Evolutionary conservation across 2,797 vertebrate species (phyloP), one percentile per base, ranked within the genome.

Genomic region (Nyctalus aviator): DNA sequence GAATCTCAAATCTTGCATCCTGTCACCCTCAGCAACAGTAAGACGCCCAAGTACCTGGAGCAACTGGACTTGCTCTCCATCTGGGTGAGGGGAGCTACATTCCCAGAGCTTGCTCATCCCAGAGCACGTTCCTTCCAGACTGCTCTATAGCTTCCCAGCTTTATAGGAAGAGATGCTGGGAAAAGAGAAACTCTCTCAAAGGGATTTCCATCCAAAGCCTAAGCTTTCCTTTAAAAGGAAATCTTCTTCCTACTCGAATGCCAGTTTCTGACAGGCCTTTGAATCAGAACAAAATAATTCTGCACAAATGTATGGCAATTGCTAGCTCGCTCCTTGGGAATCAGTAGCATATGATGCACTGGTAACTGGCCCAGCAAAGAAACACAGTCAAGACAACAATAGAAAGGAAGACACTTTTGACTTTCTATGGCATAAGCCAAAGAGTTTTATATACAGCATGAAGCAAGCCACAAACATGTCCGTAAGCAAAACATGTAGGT

Each of bases 261-360:
- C 48, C 75, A 64, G 11, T 69, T 25, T 57, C 69, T 77, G 71
- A 9, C 17, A 83, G 46, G 27, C 46, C 71, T 72, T 82, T 72
- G 8, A 90, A 75, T 84, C 30, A 62, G 23, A 71, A 77, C 21
- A 57, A 76, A 92, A 77, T 55, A 64, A 79, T 85, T 88, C 53
- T 68, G 55, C 32, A 62, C 17, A 69, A 90, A 73, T 25, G 10
- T 17, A 86, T 32, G 18, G 66, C 25, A 82, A 53, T 57, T 55
- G 59, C 57, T 79, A 57, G 35, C 35, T 77, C 64, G 3, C 23
- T 69, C 13, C 50, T 62, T 68, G 30, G 57, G 68, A 62, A 84
- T 82, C 8, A 76, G 32, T 46, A 55, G 32, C 30, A 12, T 76
- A 23, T 2, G 8, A 73, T 44, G 17, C 17, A 48, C 72, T 44